phyloP scores from a whole-genome alignment of 2,888 invertebrate genomes.

The Drosophila anomalipes region DNA sequence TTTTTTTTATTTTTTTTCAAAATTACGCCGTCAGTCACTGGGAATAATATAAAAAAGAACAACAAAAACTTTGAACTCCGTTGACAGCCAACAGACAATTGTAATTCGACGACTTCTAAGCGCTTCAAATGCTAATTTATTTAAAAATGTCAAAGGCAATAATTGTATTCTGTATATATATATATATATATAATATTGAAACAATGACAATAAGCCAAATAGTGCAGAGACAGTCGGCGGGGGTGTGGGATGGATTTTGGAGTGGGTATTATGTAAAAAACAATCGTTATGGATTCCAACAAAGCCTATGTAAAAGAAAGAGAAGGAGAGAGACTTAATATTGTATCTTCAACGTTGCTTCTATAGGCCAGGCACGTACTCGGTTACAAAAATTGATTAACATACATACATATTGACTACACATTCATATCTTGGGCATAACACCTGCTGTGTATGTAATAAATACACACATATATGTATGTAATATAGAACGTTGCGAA shows the following conservation, averaged over 20 bases:
- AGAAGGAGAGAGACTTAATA: not conserved
- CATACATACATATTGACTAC: not conserved
- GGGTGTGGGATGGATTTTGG: not conserved
- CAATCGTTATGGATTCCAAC: not conserved
- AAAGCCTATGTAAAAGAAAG: conserved; percentile 6
- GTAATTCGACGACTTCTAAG: conserved; percentile 14
- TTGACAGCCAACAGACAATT: conserved; percentile 27
- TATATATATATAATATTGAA: not conserved
- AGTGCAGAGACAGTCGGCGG: conserved; percentile 14
- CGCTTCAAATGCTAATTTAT: conserved; percentile 38
- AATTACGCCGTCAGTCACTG: conserved; percentile 41
- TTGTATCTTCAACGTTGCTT: not conserved
- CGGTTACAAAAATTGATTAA: not conserved
- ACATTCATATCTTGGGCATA: not conserved
- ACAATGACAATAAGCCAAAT: conserved; percentile 5
- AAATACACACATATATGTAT: not conserved
- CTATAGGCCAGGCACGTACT: conserved; percentile 30
- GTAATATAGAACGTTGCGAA: conserved; percentile 1
- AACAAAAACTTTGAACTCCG: conserved; percentile 13
- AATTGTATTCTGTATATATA: conserved; percentile 1
- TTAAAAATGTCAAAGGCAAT: conserved; percentile 37
- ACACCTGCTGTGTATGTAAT: not conserved
- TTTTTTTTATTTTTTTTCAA: conserved; percentile 12
- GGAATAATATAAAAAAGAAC: conserved; percentile 15
- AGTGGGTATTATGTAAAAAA: conserved; percentile 22